phyloP scores from a whole-genome alignment of 2,113 vertebrate species.

The Gyps fulvus region DNA sequence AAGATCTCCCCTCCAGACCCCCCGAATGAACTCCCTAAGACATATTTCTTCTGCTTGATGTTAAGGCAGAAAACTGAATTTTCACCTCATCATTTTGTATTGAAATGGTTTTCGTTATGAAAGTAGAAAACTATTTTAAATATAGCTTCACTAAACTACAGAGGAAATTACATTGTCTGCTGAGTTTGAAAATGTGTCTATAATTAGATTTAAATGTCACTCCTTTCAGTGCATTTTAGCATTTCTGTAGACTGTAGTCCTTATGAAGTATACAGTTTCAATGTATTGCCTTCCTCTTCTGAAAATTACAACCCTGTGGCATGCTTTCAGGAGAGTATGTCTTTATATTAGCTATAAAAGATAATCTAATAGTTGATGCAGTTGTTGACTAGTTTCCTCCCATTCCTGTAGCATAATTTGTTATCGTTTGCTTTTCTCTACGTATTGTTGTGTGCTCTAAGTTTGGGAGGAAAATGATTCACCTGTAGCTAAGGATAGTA shows the following conservation, averaged over 20 bases:
- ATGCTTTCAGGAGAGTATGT: not conserved
- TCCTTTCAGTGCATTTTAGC: not conserved
- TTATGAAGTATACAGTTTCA: not conserved
- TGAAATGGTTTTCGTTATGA: not conserved
- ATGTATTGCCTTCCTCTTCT: not conserved
- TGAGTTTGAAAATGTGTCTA: slow-evolving; percentile 5
- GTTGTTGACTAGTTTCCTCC: not conserved
- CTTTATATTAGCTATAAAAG: not conserved
- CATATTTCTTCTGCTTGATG: not conserved
- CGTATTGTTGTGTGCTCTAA: not conserved
- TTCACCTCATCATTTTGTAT: slow-evolving; percentile 12
- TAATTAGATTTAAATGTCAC: not conserved
- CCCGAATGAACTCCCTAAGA: not conserved
- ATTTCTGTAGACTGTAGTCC: not conserved
- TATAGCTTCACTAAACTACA: not conserved
- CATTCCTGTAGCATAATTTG: not conserved
- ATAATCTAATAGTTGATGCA: not conserved
- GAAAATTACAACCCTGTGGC: not conserved
- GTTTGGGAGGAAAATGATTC: not conserved
- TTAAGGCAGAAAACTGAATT: slow-evolving; percentile 41
- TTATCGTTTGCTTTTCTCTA: not conserved
- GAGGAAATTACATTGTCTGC: slow-evolving; percentile 37
- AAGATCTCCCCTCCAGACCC: not conserved
- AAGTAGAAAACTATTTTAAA: slow-evolving; percentile 18
- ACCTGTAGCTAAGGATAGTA: not conserved